Base-by-base conservation (phyloP, 2,797 vertebrate species). In the Mormyrus proboscirostris region DNA sequence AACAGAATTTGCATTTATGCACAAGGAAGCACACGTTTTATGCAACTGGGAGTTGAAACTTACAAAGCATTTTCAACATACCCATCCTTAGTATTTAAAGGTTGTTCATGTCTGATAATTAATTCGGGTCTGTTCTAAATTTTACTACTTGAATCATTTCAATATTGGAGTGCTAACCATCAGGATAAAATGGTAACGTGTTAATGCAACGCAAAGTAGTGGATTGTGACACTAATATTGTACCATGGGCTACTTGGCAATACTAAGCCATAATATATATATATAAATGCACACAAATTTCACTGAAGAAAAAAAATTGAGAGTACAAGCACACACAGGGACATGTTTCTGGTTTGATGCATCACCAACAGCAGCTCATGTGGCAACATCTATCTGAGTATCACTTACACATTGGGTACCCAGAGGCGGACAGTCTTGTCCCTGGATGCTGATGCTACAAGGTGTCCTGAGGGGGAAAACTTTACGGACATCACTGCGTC, bases 341-440 rank as follows among this genome's bases (percentile, higher is more conserved):
- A 25, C 4, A 14, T 1, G 65, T 76, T 5, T 76, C 33, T 10
- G 33, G 29, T 76, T 76, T 33, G 29, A 76, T 41, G 33, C 29
- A 41, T 41, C 14, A 41, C 69, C 29, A 65, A 25, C 25, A 8
- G 8, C n/a, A 29, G 25, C 59, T 29, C 25, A 19, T 57, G 16
- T 76, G 65, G 29, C 12, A 73, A 73, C 12, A 73, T 38, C 12
- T 38, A 38, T 16, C 65, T 73, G 29, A 82, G 19, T 86, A 25
- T 38, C 85, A 96, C 98, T 95, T 94, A 99, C 98, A 97, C 93
- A 57, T 94, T 99, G 76, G 98, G 98, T 38, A 99, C 93, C 98
- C 98, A 99, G 25, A 99, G 95, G 8, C 98, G 97, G 9, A 99
- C 97, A 2, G 97, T 99, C 94, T 98, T 98, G 93, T 99, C 99